These are phyloP conservation scores for Nysson spinosus DNA, from an alignment of 2,888 invertebrate genomes.

Conservation along the genomic window DNA sequence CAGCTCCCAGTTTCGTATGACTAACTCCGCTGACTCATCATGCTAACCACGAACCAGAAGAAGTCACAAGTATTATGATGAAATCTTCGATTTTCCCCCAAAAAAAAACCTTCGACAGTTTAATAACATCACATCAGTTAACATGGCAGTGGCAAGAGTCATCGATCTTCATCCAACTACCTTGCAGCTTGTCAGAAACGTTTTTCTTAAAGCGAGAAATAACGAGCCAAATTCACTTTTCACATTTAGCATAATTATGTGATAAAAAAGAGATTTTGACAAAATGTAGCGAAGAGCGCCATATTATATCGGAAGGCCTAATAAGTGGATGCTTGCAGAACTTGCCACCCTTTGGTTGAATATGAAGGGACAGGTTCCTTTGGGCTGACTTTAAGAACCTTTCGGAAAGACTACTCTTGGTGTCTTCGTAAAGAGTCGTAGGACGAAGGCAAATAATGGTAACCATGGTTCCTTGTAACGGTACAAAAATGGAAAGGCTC, in stretches of 20 bases:
- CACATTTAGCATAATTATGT: too few relatives aligned
- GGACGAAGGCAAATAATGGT: constrained; percentile 42
- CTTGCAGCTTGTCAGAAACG: too few relatives aligned
- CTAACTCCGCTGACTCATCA: constrained; percentile 66
- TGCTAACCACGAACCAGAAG: constrained; percentile 17
- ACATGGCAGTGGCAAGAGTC: neutral
- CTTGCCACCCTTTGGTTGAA: too few relatives aligned
- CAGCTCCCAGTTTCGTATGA: constrained; percentile 70
- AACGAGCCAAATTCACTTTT: too few relatives aligned
- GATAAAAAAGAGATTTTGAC: too few relatives aligned
- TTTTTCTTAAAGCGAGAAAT: too few relatives aligned
- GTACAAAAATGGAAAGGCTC: constrained; percentile 55
- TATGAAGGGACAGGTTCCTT: too few relatives aligned
- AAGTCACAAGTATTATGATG: constrained; percentile 20
- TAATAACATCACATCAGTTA: neutral
- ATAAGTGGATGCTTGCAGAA: too few relatives aligned
- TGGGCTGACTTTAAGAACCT: neutral
- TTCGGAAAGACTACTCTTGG: neutral
- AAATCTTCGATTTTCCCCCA: constrained; percentile 17
- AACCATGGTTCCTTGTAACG: constrained; percentile 43
- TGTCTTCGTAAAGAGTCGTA: constrained; percentile 17
- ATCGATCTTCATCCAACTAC: neutral
- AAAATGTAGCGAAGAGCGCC: too few relatives aligned
- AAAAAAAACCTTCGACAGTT: neutral
- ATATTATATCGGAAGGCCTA: too few relatives aligned